Evolutionary conservation across 64 coral and sea anemone species (phyloP).

Genomic region (Catalaphyllia jardinei): DNA sequence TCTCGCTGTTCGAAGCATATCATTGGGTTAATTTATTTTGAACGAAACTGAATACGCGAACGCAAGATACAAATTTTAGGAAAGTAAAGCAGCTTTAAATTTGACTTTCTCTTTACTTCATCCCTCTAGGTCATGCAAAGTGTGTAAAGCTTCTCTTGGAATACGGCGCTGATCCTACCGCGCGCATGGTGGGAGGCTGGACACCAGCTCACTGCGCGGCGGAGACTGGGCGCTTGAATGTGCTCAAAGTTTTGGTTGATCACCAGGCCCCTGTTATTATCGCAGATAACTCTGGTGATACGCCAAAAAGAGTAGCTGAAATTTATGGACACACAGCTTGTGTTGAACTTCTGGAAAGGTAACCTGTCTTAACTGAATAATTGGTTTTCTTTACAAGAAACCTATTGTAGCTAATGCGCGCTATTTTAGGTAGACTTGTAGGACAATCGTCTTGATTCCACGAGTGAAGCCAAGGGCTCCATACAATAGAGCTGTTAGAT

Average conservation of each 20-base stretch:
- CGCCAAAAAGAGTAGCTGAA: conserved; percentile 80
- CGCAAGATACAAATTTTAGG: neutral
- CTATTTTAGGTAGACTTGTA: too few relatives aligned
- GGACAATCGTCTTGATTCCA: too few relatives aligned
- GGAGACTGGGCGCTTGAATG: conserved; percentile 73
- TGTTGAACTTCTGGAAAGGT: conserved; percentile 82
- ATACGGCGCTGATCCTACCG: conserved; percentile 82
- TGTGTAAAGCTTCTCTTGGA: conserved; percentile 91
- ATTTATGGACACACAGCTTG: conserved; percentile 89
- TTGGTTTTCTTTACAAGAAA: neutral
- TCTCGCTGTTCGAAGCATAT: too few relatives aligned
- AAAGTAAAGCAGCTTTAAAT: neutral
- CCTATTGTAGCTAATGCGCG: too few relatives aligned
- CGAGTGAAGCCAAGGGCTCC: too few relatives aligned
- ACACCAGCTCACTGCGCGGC: conserved; percentile 97
- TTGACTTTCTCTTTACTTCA: neutral
- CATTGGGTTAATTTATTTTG: too few relatives aligned
- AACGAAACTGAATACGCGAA: too few relatives aligned
- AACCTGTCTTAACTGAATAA: neutral
- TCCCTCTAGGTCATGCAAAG: conserved; percentile 75
- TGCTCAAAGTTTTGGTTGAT: conserved; percentile 81
- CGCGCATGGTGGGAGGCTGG: conserved; percentile 94
- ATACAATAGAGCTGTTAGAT: too few relatives aligned
- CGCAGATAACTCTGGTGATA: conserved; percentile 78
- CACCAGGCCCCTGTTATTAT: conserved; percentile 73